These are phyloP conservation scores for Danio tinwini DNA, from an alignment of 2,797 vertebrate genomes.

Conservation along the genomic window DNA sequence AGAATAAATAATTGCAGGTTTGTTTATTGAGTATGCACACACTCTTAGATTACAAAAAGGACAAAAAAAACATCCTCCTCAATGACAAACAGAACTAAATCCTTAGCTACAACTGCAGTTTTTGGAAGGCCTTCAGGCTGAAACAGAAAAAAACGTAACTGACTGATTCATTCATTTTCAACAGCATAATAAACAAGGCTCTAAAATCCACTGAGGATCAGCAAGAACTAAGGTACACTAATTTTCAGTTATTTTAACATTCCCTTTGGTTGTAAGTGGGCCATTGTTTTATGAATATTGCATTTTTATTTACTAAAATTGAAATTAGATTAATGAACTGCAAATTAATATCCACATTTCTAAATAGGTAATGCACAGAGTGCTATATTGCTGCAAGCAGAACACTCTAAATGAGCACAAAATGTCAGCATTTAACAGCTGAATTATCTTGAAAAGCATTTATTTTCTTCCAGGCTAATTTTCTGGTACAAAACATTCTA, in stretches of 20 bases:
- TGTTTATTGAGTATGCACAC: too few relatives aligned
- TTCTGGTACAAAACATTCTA: not conserved
- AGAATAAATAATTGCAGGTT: too few relatives aligned
- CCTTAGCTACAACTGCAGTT: not conserved
- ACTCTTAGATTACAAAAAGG: too few relatives aligned
- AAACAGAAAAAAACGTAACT: constrained; percentile 14
- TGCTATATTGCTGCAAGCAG: not conserved
- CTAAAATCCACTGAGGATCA: not conserved
- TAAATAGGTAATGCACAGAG: not conserved
- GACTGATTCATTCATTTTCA: constrained; percentile 6
- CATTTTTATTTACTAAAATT: not conserved
- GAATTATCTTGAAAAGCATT: not conserved
- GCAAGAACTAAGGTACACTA: not conserved
- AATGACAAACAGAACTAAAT: too few relatives aligned
- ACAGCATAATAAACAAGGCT: constrained; percentile 6
- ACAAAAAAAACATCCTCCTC: too few relatives aligned
- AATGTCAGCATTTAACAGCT: constrained; percentile 14
- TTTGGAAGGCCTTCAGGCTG: constrained; percentile 1
- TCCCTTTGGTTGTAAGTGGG: not conserved
- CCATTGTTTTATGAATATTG: not conserved
- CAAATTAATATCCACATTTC: not conserved
- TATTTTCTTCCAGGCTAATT: constrained; percentile 4
- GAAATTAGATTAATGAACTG: not conserved
- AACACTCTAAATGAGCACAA: constrained; percentile 1
- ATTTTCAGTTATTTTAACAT: constrained; percentile 3